Base-by-base conservation (phyloP, 1,140 invertebrate species). In the Pogonus chalceus region DNA sequence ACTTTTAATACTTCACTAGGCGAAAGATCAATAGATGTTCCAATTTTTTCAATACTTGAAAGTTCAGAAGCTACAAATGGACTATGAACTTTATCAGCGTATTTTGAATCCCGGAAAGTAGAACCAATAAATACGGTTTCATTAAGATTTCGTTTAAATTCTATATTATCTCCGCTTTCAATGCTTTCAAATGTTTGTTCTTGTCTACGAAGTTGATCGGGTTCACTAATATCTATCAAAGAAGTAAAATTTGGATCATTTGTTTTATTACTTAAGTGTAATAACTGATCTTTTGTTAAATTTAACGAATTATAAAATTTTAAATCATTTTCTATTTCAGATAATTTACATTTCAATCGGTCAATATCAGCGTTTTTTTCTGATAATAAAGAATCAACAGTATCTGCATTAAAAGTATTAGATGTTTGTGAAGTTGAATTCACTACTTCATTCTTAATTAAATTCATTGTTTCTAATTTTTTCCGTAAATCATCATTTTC, bases 341-440 rank as follows among this genome's bases (percentile, higher is more conserved):
- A 62, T 4, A 79, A 57, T 52, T 79, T 78, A 1, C 76, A 70
- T 21, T 76, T 76, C 3, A 85, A 56, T 37, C 75, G 71, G 60
- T 84, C 80, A 20, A 84, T 83, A 58, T 84, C 81, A 26, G 78
- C 79, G 58, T 84, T 83, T 58, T 84, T 84, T 55, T 84, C 81
- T 0, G 77, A 75, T 48, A 85, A 62, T 62, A 84, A 79, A 18
- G 76, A 75, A 55, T 83, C 79, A 48, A 83, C 3, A 43, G 18
- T 10, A 7, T 43, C 37, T 69, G 37, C 3, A 10, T 7, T 12
- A 10, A 43, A 18, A 4, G 9, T 16, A 43, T 3, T 18, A 12
- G 3, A 4, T 9, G 37, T 7, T 14, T 31, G 26, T 43, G 7
- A 4, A 9, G 3, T 18, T 10, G 37, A 43, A 9, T 7, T 10